Base-by-base conservation (phyloP, 2,888 invertebrate genomes). In the Ectemnius continuus region DNA sequence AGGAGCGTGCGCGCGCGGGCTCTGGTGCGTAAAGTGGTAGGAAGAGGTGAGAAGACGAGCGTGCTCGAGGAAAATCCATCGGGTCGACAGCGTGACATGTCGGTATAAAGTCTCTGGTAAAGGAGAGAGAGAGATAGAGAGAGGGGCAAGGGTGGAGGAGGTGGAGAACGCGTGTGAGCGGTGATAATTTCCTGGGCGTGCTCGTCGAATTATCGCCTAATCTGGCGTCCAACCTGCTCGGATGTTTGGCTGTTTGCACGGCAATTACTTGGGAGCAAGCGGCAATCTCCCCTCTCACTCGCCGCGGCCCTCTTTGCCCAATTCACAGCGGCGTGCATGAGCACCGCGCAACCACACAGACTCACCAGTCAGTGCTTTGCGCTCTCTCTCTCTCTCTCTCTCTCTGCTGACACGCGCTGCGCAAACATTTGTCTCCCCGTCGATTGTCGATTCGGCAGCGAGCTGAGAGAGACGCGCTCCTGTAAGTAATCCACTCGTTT, bases 191-290 rank as follows among this genome's bases (percentile, higher is more conserved):
- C 74, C 75, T 73, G 72, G 70, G 77, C 74, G 61, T 75, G 45
- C 64, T 77, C 69, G 70, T 73, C 70, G 73, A 72, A 77, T 81
- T 81, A 81, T 79, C 81, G 67, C 68, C 71, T 76, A 81, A 81
- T 81, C 79, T 79, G 67, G 65, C 68, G 59, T 48, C 36, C 67
- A 47, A 60, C 46, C 58, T 61, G 61, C 45, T 23, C 18, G 52
- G 59, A 61, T 26, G 16, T n/a, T 36, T 52, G 66, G 28, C 70
- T 82, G 76, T 85, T 85, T 83, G 81, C 75, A 61, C 58, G 80
- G 77, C 80, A 79, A 85, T 85, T 85, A 84, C 52, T 28, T 26
- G 52, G 28, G 46, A 46, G 61, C 28, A 57, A 61, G n/a, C 60
- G 16, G 52, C 20, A 61, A 60, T 52, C 52, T n/a, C 8, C n/a